phyloP scores from a whole-genome alignment of 1,140 invertebrate genomes.

The Mactra quadrangularis region DNA sequence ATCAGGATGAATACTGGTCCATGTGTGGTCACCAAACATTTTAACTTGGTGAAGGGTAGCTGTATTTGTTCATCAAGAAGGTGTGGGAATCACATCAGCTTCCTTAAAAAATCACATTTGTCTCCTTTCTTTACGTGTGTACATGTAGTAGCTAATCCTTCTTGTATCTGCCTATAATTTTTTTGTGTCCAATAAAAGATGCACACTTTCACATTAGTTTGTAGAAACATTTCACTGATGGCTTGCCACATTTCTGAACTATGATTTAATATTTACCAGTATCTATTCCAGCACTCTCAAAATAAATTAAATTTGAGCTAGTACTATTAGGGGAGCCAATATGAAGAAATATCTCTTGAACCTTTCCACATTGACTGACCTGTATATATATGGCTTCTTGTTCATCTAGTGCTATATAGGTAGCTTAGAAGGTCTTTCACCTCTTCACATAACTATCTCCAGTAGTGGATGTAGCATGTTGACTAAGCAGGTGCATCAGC shows the following conservation, averaged over 20 bases:
- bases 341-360: not conserved
- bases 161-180: too few relatives aligned
- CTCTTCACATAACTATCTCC: too few relatives aligned
- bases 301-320: not conserved
- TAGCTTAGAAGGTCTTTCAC: too few relatives aligned
- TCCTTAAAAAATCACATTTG: not conserved
- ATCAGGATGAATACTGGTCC: too few relatives aligned
- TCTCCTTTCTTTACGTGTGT: not conserved
- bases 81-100: not conserved
- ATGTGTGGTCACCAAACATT: too few relatives aligned
- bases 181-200: constrained; percentile 9
- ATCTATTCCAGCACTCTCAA: too few relatives aligned
- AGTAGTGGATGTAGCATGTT: too few relatives aligned
- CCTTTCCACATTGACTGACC: not conserved
- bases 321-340: constrained; percentile 8
- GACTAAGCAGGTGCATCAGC: too few relatives aligned
- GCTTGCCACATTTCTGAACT: constrained; percentile 9
- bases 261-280: too few relatives aligned
- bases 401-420: too few relatives aligned
- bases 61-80: not conserved
- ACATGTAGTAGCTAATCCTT: not conserved
- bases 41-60: not conserved
- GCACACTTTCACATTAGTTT: constrained; percentile 1
- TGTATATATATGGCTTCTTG: constrained; percentile 9
- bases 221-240: not conserved